Evolutionary conservation across 2,113 vertebrate genomes (phyloP).

Genomic region (Anas platyrhynchos): DNA sequence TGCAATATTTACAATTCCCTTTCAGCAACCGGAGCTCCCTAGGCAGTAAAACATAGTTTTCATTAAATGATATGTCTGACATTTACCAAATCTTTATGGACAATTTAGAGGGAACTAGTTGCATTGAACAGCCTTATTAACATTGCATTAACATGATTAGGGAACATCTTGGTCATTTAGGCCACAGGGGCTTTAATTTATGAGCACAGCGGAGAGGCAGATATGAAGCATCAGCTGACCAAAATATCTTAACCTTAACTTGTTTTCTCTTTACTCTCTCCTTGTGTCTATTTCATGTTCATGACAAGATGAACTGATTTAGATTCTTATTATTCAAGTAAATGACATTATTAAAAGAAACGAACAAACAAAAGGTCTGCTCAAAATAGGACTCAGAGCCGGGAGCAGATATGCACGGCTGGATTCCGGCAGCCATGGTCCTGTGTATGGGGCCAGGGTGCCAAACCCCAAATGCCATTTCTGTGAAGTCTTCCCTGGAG

Average conservation of each 20-base stretch:
- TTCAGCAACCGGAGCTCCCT: neutral
- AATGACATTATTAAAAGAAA: neutral
- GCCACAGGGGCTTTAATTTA: slow-evolving; percentile 53
- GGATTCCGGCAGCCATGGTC: no score
- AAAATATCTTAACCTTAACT: neutral
- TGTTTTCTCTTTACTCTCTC: neutral
- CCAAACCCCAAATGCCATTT: neutral
- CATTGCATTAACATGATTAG: slow-evolving; percentile 62
- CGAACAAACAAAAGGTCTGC: neutral
- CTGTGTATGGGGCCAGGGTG: no score
- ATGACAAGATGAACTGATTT: neutral
- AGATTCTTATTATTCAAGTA: neutral
- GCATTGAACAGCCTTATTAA: slow-evolving; percentile 72
- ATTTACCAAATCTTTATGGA: slow-evolving; percentile 77
- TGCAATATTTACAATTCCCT: neutral
- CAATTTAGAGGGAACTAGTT: slow-evolving; percentile 70
- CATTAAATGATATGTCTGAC: slow-evolving; percentile 77
- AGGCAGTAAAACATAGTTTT: slow-evolving; percentile 56
- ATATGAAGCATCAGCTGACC: neutral
- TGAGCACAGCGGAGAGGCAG: neutral
- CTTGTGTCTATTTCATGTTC: neutral
- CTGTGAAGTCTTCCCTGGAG: neutral
- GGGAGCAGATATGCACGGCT: accelerated
- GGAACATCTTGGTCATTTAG: slow-evolving; percentile 7
- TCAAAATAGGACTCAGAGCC: accelerated